A percentile compares a stretch with the other conserved stretches of the same genome.
Evolutionary conservation across 1,140 invertebrate species (phyloP).

Genomic region (Dendroctonus ponderosae): DNA sequence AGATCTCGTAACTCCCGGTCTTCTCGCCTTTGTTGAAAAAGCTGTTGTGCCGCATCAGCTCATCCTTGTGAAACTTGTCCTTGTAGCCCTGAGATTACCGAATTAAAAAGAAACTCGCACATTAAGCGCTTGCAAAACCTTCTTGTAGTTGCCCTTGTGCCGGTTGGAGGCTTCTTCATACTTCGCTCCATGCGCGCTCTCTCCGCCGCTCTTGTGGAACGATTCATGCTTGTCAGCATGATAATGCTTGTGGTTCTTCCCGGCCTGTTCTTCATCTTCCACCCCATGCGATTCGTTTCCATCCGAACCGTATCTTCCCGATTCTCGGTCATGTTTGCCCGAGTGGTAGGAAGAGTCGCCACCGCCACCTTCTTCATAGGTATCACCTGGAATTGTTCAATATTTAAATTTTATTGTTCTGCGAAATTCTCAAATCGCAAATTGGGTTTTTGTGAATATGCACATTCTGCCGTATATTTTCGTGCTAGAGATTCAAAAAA

Average conservation of each 20-base stretch:
- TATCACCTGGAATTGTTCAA: no score
- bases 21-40: slow-evolving; percentile 46
- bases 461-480: no score
- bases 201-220: slow-evolving; percentile 37
- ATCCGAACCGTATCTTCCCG: slow-evolving; percentile 38
- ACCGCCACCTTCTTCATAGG: no score
- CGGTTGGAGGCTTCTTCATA: slow-evolving; percentile 37
- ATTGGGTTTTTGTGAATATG: no score
- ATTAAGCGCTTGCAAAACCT: slow-evolving; percentile 18
- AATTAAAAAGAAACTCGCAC: not conserved
- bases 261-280: slow-evolving; percentile 39
- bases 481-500: no score
- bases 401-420: no score
- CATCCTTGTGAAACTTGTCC: slow-evolving; percentile 48
- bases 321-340: slow-evolving; percentile 41
- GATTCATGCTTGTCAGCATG: slow-evolving; percentile 36
- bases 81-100: slow-evolving; percentile 42
- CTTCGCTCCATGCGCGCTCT: slow-evolving; percentile 41
- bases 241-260: slow-evolving; percentile 41
- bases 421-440: no score
- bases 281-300: slow-evolving; percentile 35
- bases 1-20: slow-evolving; percentile 43
- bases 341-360: not conserved
- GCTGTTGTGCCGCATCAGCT: slow-evolving; percentile 46
- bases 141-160: slow-evolving; percentile 40